Conservation (phyloP, 2,113 vertebrate genomes). For the Prochilodus magdalenae region DNA sequence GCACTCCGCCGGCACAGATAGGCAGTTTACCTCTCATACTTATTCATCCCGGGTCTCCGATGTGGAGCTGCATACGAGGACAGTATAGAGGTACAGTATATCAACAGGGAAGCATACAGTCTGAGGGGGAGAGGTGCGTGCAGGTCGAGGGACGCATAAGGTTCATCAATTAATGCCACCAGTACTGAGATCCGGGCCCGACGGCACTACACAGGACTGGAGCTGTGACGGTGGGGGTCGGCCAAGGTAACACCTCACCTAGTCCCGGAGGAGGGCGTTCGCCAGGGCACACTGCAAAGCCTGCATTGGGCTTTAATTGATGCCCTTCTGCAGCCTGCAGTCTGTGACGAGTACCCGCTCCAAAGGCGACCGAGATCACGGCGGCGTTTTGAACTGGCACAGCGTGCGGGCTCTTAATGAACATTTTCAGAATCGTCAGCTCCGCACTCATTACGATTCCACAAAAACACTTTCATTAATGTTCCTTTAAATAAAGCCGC, state of each 20-base stretch:
- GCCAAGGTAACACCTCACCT: conserved; percentile 46
- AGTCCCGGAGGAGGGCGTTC: neutral
- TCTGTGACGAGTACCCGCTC: neutral
- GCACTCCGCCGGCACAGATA: conserved; percentile 48
- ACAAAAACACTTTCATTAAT: neutral
- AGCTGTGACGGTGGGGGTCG: conserved; percentile 18
- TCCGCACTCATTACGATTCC: neutral
- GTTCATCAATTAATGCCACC: conserved; percentile 35
- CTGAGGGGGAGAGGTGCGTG: no score
- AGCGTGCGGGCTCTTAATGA: neutral
- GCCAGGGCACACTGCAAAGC: neutral
- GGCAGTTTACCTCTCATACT: conserved; percentile 49
- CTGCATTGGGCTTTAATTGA: conserved; percentile 14
- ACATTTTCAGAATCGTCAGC: neutral
- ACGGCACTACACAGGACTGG: conserved; percentile 36
- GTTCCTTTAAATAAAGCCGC: no score
- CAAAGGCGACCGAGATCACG: neutral
- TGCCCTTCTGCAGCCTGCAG: neutral
- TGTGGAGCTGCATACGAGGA: conserved; percentile 6
- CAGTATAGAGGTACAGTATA: neutral
- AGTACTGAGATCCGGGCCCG: conserved; percentile 34
- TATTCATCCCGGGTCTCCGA: conserved; percentile 41
- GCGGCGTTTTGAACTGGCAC: neutral
- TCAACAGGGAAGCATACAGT: neutral
- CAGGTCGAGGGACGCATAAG: conserved; percentile 31